Percentiles rank a stretch among this genome's conserved stretches.
Conservation (phyloP, 2,113 vertebrate genomes). For the Silurus asotus region DNA sequence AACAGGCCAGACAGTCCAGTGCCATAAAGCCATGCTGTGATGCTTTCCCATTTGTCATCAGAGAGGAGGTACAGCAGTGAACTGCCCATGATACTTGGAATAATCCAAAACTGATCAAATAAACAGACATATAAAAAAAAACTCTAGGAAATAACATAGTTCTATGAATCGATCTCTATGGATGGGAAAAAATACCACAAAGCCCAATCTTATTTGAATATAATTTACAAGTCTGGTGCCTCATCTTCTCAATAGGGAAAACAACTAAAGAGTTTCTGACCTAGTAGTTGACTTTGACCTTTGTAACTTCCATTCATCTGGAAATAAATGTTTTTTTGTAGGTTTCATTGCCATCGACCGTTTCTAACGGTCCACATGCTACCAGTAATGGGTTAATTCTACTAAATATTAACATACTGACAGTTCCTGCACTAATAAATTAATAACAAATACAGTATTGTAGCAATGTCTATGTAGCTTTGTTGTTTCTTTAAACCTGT, state of each 20-base stretch:
- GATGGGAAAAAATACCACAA: not conserved
- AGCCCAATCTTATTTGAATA: constrained; percentile 11
- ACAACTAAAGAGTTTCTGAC: not conserved
- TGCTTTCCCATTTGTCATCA: constrained; percentile 85
- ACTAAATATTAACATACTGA: not conserved
- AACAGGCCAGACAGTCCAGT: constrained; percentile 90
- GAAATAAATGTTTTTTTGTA: not conserved
- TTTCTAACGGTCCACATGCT: not conserved
- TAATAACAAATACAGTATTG: not conserved
- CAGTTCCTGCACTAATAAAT: not conserved
- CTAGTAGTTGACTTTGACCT: not conserved
- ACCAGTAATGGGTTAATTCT: not conserved
- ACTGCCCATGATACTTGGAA: constrained; percentile 89
- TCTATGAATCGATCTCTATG: not conserved
- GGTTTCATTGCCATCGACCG: not conserved
- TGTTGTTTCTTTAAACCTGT: not conserved
- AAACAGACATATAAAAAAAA: constrained; percentile 23
- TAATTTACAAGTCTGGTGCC: constrained; percentile 31
- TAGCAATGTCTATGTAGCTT: not conserved
- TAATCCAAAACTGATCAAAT: constrained; percentile 53
- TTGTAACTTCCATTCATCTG: not conserved
- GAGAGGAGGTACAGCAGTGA: constrained; percentile 88
- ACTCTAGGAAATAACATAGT: not conserved
- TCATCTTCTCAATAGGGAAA: constrained; percentile 17
- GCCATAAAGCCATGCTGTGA: constrained; percentile 94